A percentile compares a stretch with the other conserved stretches of the same genome.
Conservation (phyloP, 2,888 invertebrate genomes). For the Nebria salina region DNA sequence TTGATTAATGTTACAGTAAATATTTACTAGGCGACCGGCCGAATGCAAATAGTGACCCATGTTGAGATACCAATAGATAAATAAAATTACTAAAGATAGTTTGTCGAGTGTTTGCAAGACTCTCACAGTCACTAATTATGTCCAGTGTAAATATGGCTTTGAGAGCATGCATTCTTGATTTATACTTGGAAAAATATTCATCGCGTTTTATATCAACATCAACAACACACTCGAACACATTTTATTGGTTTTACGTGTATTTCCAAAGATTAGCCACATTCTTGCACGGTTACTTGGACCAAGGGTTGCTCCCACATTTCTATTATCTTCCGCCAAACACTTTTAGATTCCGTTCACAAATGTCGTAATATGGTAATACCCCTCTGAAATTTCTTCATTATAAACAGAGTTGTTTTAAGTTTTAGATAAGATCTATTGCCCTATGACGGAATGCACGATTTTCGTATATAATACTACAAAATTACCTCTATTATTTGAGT, state of each 20-base stretch:
- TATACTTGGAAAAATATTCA: neutral
- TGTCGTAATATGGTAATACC: constrained; percentile 1
- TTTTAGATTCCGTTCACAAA: neutral
- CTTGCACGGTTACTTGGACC: neutral
- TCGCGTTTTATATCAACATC: neutral
- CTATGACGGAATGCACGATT: constrained; percentile 1
- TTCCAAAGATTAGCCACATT: constrained; percentile 6
- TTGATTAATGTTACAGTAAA: neutral
- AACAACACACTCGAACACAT: neutral
- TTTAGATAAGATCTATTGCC: neutral
- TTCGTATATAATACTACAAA: neutral
- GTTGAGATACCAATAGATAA: constrained; percentile 7
- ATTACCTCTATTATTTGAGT: neutral
- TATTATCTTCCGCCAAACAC: neutral
- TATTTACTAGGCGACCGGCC: neutral
- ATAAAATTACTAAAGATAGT: constrained; percentile 36
- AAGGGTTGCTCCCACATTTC: too few relatives aligned
- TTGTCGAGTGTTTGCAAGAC: constrained; percentile 29
- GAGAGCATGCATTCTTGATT: constrained; percentile 3
- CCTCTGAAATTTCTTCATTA: neutral
- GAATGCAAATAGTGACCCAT: constrained; percentile 3
- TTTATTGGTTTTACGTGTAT: neutral
- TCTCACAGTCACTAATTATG: constrained; percentile 32
- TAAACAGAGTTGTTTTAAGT: neutral
- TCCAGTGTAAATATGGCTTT: constrained; percentile 21